Conservation (phyloP, 1,140 invertebrate species). For the Delia radicum region DNA sequence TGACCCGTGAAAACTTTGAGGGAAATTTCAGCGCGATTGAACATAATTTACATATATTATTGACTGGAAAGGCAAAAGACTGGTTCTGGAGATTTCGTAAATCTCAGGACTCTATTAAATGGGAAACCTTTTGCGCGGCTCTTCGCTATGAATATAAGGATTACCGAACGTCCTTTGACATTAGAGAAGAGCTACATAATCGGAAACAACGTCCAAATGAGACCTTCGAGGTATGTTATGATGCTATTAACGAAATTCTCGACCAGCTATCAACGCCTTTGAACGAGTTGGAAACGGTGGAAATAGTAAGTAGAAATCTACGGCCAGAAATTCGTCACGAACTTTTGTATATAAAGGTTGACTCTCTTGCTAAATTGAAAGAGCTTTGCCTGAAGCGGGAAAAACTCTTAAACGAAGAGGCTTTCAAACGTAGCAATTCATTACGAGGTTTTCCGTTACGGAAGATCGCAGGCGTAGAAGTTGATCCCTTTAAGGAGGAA, state of each 20-base stretch:
- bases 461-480: not conserved
- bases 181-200: not conserved
- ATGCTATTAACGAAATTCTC: not conserved
- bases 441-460: not conserved
- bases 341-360: not conserved
- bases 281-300: not conserved
- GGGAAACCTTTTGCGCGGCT: not conserved
- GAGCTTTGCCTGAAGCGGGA: not conserved
- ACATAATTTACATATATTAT: not conserved
- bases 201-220: not conserved
- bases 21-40: not conserved
- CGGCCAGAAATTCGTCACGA: not conserved
- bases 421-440: not conserved
- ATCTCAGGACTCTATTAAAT: not conserved
- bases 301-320: not conserved
- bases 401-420: not conserved
- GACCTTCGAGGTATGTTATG: not conserved
- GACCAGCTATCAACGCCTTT: not conserved
- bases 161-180: not conserved
- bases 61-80: not conserved
- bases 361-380: not conserved
- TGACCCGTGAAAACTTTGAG: not conserved
- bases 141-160: not conserved
- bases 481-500: too few relatives aligned
- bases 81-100: not conserved